Conservation (phyloP, 1,140 invertebrate species). For the Cydia pomonella region DNA sequence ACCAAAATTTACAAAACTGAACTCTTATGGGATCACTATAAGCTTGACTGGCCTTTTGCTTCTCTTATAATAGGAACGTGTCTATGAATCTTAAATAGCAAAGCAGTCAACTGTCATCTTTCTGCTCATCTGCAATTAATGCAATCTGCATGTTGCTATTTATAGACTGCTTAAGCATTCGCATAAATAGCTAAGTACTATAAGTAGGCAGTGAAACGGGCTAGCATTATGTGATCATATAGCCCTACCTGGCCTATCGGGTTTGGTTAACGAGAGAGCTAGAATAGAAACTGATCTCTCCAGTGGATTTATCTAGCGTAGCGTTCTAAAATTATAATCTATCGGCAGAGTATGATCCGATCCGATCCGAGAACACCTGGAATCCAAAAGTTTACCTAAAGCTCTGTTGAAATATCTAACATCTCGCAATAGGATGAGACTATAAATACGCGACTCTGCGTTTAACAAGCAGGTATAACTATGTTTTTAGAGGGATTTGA, state of each 20-base stretch:
- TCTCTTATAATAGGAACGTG: background rate
- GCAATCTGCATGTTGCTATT: conserved; percentile 7
- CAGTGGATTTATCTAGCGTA: background rate
- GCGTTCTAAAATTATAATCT: background rate
- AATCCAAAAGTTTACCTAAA: too few relatives aligned
- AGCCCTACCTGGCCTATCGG: background rate
- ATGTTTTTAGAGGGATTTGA: too few relatives aligned
- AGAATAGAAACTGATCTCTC: conserved; percentile 6
- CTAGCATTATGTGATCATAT: background rate
- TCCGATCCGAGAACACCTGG: too few relatives aligned
- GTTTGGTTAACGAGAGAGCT: background rate
- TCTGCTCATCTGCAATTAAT: background rate
- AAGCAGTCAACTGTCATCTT: background rate
- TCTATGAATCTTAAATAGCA: background rate
- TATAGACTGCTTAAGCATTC: background rate
- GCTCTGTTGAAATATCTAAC: too few relatives aligned
- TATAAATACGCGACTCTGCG: too few relatives aligned
- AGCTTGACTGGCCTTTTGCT: too few relatives aligned
- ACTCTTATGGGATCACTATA: too few relatives aligned
- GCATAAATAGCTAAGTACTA: background rate
- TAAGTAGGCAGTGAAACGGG: background rate
- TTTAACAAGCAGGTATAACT: too few relatives aligned
- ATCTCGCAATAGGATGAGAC: too few relatives aligned
- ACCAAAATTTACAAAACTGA: too few relatives aligned
- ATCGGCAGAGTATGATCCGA: background rate